Base-by-base conservation (phyloP, 2,888 invertebrate species). In the Syrista parreyssii region DNA sequence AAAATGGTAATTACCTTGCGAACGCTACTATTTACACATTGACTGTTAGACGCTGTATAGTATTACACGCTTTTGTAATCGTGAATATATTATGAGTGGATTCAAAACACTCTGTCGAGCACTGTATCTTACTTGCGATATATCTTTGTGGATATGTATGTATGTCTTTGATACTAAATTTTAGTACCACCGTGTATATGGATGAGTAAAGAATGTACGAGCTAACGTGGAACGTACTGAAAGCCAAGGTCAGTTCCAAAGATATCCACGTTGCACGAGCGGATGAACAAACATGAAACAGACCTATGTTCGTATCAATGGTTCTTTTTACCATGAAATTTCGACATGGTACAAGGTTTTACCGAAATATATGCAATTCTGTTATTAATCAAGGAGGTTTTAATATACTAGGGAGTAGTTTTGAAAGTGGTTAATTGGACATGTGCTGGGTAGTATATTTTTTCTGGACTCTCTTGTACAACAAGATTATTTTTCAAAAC, bases 1-100 rank as follows among this genome's bases (percentile, higher is more conserved):
- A 86, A 84, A 85, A 86, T 86, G 86, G 86, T 86, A 86, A 83
- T 73, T 55, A 55, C 9, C 15, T 55, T 55, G 9, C 23, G 23
- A 55, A 23, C 23, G 15, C 23, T 23, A 23, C 2, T 55, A 55
- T 55, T 55, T 55, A 23, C 9, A 6, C 23, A 55, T 55, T 55
- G 55, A 55, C 55, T 55, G 55, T 23, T 55, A 23, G 55, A 23
- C 55, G 23, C 55, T 55, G 55, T 55, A 55, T 55, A 55, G 23
- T 23, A 55, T 55, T 55, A 55, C 55, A 55, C 23, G 55, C 55
- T 55, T 55, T 9, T 55, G 23, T 23, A 55, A 55, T 55, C 23
- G 23, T 55, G 55, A 55, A 55, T 55, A 23, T 55, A 23, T 55
- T 23, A 55, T 55, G 55, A 55, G 55, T 55, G 23, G 23, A 55